Conservation (phyloP, 2,888 invertebrate genomes). For the Sinopyrophorus schimmeli region DNA sequence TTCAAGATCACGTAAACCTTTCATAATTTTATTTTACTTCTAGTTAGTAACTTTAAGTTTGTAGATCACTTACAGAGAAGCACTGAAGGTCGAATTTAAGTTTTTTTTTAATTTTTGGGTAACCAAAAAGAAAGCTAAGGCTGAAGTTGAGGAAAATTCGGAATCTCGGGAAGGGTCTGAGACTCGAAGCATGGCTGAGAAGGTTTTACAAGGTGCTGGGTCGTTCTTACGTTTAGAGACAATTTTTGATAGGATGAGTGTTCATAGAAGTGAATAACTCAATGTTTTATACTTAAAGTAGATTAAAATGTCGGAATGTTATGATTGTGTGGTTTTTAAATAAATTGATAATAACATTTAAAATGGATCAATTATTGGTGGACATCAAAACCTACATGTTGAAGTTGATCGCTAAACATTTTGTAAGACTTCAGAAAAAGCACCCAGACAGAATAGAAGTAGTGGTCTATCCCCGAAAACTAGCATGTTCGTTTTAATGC, state of each 20-base stretch:
- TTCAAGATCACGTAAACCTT: conserved; percentile 77
- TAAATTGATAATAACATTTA: too few species aligned
- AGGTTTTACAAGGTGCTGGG: conserved; percentile 27
- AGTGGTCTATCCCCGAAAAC: too few species aligned
- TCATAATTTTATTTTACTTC: too few species aligned
- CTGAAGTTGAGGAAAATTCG: conserved; percentile 7
- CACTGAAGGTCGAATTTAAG: conserved; percentile 68
- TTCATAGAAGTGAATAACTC: conserved; percentile 6
- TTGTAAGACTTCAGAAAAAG: too few species aligned
- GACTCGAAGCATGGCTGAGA: conserved; percentile 28
- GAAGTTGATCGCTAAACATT: too few species aligned
- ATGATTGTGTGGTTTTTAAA: too few species aligned
- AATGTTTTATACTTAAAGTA: neutral
- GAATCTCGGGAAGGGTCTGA: conserved; percentile 13
- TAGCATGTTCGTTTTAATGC: too few species aligned
- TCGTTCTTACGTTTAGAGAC: conserved; percentile 31
- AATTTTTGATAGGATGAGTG: conserved; percentile 22
- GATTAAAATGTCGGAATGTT: neutral
- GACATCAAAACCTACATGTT: too few species aligned
- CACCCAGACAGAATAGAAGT: too few species aligned
- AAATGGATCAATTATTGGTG: too few species aligned
- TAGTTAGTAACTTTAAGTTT: conserved; percentile 35
- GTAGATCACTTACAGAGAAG: conserved; percentile 71
- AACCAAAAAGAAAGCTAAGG: conserved; percentile 66
- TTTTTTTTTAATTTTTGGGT: conserved; percentile 76